Base-by-base conservation (phyloP, 2,888 invertebrate species). In the Unio delphinus region DNA sequence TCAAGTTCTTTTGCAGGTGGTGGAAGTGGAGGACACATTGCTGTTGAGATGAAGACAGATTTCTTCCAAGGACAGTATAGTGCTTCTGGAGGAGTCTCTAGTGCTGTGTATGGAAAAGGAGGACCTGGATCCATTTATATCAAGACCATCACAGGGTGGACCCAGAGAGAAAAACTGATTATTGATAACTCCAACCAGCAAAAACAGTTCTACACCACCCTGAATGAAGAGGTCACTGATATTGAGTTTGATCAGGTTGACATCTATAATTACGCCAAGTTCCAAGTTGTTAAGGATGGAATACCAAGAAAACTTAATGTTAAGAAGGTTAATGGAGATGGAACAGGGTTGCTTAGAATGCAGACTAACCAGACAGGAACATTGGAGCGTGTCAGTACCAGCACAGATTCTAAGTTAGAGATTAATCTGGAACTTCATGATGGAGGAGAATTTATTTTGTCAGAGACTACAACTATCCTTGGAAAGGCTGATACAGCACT, bases 361-460 rank as follows among this genome's bases (percentile, higher is more conserved):
- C 80, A 78, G 62, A 62, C 65, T 4, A 74, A 76, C 57, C 85
- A 85, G 64, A 77, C 63, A 30, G 85, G 83, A 4, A 83, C 82
- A 3, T 65, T 84, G 45, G 85, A 85, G 59, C 62, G 84, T 59
- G 57, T 64, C 18, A 23, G 6, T 8, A 56, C 69, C 15, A 69
- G 62, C 15, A 76, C 78, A 6, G 75, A 76, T 34, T 84, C 85
- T 0, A 83, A 84, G 68, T 76, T 84, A 5, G 74, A 80, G 59
- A 74, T 84, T 28, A 85, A 84, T 63, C 72, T 85, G 30, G 83
- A 84, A 56, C 79, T 85, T 2, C 81, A 84, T 67, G 67, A 81
- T 66, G 83, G 83, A n/a, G 85, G 85, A 26, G 80, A 83, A 68
- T 84, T 83, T 65, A 75, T 85, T 20, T 64, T 85, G 64, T 83